These are phyloP conservation scores for Capreolus pygargus DNA, from an alignment of 2,113 vertebrate genomes.

Conservation along the genomic window DNA sequence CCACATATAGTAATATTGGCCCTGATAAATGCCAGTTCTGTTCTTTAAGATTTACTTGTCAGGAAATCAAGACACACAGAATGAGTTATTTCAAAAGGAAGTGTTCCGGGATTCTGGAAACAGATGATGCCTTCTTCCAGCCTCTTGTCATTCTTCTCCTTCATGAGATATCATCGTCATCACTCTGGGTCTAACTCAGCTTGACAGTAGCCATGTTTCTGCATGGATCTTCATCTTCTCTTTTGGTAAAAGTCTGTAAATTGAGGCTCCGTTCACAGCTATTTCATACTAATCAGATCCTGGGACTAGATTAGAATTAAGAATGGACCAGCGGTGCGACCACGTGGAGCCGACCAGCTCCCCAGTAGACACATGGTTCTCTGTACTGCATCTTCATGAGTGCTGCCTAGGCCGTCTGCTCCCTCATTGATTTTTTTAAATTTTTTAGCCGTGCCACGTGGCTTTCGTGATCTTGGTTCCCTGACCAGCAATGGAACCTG, in stretches of 20 bases:
- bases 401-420: neutral
- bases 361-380: neutral
- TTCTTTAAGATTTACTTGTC: conserved; percentile 66
- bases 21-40: conserved; percentile 50
- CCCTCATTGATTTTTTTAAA: neutral
- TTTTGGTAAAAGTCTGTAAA: conserved; percentile 51
- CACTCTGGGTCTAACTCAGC: conserved; percentile 53
- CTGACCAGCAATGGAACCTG: neutral
- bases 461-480: neutral
- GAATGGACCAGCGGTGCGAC: neutral
- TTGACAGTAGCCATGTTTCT: conserved; percentile 71
- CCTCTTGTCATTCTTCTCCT: conserved; percentile 51
- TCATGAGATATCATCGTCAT: conserved; percentile 38
- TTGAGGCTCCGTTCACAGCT: conserved; percentile 42
- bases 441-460: neutral
- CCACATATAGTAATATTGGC: conserved; percentile 10
- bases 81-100: conserved; percentile 69
- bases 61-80: conserved; percentile 72
- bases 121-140: conserved; percentile 61
- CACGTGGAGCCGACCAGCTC: neutral
- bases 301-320: neutral
- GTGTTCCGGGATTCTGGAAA: conserved; percentile 56
- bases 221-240: conserved; percentile 59
- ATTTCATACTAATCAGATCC: conserved; percentile 25
- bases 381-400: neutral